These are phyloP conservation scores for Notamacropus eugenii DNA, from an alignment of 2,797 vertebrate species.

Conservation along the genomic window DNA sequence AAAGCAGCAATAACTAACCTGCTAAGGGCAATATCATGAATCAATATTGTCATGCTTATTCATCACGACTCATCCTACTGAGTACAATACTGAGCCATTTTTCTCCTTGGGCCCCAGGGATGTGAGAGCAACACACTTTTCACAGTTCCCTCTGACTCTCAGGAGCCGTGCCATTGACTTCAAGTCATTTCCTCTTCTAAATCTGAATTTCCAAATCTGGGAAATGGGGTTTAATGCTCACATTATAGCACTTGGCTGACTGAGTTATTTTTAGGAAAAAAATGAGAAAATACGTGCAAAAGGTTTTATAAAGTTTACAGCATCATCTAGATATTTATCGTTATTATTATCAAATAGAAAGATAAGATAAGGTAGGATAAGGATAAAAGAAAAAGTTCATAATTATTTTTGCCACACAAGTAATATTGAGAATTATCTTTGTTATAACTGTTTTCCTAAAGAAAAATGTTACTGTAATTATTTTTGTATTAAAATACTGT, in stretches of 20 bases:
- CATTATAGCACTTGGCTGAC: background rate
- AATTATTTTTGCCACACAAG: background rate
- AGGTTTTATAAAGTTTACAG: background rate
- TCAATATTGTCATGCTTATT: background rate
- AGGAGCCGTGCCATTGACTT: background rate
- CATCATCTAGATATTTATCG: background rate
- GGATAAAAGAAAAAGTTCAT: background rate
- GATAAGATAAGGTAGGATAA: background rate
- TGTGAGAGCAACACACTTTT: background rate
- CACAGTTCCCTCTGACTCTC: background rate
- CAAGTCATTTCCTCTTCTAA: conserved; percentile 9
- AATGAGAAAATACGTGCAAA: background rate
- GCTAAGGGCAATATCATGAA: background rate
- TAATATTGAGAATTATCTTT: background rate
- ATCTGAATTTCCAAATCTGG: background rate
- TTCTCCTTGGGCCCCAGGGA: background rate
- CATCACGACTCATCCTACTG: background rate
- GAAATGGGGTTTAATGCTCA: background rate
- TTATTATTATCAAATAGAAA: background rate
- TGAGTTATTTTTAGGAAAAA: background rate
- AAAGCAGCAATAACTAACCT: background rate
- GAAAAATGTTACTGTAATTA: background rate
- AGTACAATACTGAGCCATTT: conserved; percentile 29
- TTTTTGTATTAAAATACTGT: background rate
- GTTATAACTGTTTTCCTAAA: background rate